phyloP scores from a whole-genome alignment of 1,140 invertebrate species.

The Camponotus pennsylvanicus region DNA sequence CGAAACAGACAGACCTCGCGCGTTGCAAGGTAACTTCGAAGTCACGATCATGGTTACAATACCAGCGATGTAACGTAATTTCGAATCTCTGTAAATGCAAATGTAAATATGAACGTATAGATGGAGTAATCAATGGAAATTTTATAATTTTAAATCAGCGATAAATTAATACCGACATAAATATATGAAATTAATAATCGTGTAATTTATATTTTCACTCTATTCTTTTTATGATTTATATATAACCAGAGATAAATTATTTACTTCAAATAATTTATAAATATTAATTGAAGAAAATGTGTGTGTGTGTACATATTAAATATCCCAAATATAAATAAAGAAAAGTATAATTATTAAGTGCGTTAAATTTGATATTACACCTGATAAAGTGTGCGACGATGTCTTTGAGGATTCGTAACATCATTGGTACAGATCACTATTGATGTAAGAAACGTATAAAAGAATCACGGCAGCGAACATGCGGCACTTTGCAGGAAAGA shows the following conservation, averaged over 20 bases:
- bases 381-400: neutral
- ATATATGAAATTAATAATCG: neutral
- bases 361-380: neutral
- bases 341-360: neutral
- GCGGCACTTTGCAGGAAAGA: neutral
- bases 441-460: neutral
- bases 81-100: neutral
- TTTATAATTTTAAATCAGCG: neutral
- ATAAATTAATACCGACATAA: neutral
- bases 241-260: neutral
- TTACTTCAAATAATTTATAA: neutral
- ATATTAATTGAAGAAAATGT: neutral
- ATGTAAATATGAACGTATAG: too few species aligned
- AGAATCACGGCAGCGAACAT: constrained; percentile 7
- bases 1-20: constrained; percentile 46
- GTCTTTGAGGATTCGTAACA: neutral
- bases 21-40: constrained; percentile 40
- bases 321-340: neutral
- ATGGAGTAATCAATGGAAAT: neutral
- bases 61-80: constrained; percentile 2
- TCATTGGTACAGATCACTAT: neutral
- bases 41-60: constrained; percentile 35
- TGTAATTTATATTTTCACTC: neutral
- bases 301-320: neutral
- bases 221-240: neutral